phyloP scores from a whole-genome alignment of 2,113 vertebrate species.

The Cephalopterus ornatus region DNA sequence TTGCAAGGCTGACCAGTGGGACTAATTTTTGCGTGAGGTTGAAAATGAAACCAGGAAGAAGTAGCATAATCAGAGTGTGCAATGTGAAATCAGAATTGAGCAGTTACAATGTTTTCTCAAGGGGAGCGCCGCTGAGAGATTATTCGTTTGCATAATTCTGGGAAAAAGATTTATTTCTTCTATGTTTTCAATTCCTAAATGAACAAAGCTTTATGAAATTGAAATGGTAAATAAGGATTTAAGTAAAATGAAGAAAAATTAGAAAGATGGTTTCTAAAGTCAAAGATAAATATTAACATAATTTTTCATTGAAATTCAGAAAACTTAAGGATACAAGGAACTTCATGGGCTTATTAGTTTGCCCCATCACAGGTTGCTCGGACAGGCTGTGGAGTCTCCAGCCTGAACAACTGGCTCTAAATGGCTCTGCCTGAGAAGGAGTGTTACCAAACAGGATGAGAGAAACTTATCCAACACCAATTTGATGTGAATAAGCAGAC shows the following conservation, averaged over 20 bases:
- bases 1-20: accelerated
- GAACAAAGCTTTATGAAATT: accelerated
- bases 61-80: not conserved
- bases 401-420: not conserved
- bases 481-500: not conserved
- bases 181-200: not conserved
- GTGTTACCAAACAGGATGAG: not conserved
- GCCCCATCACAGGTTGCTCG: not conserved
- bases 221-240: not conserved
- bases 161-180: not conserved
- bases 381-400: not conserved
- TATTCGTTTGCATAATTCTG: not conserved
- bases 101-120: not conserved
- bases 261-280: not conserved
- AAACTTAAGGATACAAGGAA: not conserved
- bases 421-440: not conserved
- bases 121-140: not conserved
- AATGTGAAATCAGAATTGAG: not conserved
- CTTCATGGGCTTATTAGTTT: not conserved
- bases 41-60: not conserved
- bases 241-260: not conserved
- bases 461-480: not conserved
- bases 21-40: not conserved
- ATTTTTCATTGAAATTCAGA: not conserved
- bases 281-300: not conserved